phyloP scores from a whole-genome alignment of 2,113 vertebrate species.

The Aspidoscelis tigris region DNA sequence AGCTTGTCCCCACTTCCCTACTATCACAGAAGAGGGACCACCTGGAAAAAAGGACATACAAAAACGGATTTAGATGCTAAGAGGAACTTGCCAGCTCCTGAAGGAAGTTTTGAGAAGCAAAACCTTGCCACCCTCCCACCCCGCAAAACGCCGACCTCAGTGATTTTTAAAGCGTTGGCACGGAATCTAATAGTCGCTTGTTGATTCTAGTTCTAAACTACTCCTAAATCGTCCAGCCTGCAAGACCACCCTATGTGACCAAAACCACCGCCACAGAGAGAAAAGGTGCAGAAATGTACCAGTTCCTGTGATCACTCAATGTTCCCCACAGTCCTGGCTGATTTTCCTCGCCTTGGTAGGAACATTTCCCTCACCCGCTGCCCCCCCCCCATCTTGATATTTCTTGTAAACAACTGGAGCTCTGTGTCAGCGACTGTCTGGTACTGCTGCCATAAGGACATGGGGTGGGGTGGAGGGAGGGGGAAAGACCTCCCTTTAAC shows the following conservation, averaged over 20 bases:
- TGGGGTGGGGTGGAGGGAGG: background rate
- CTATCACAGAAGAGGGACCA: background rate
- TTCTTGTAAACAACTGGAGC: conserved; percentile 32
- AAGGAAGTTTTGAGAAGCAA: conserved; percentile 24
- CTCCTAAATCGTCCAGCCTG: conserved; percentile 27
- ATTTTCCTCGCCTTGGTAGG: background rate
- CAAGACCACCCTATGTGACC: conserved; percentile 39
- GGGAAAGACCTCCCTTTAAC: background rate
- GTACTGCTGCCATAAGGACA: background rate
- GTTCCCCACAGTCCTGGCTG: conserved; percentile 26
- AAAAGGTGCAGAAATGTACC: conserved; percentile 29
- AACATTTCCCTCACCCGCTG: background rate
- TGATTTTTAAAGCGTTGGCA: conserved; percentile 26
- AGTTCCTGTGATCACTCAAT: conserved; percentile 32
- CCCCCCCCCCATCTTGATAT: conserved; percentile 17
- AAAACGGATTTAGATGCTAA: conserved; percentile 21
- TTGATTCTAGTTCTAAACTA: conserved; percentile 33
- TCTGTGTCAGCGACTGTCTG: conserved; percentile 14
- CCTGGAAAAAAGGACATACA: conserved; percentile 22
- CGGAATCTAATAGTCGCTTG: conserved; percentile 31
- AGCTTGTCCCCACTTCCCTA: background rate
- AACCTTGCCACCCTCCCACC: background rate
- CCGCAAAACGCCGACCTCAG: conserved; percentile 17
- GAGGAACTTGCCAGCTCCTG: conserved; percentile 9
- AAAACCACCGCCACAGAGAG: conserved; percentile 13